Evolutionary conservation across 2,888 invertebrate species (phyloP).

Genomic region (Philonicus albiceps): DNA sequence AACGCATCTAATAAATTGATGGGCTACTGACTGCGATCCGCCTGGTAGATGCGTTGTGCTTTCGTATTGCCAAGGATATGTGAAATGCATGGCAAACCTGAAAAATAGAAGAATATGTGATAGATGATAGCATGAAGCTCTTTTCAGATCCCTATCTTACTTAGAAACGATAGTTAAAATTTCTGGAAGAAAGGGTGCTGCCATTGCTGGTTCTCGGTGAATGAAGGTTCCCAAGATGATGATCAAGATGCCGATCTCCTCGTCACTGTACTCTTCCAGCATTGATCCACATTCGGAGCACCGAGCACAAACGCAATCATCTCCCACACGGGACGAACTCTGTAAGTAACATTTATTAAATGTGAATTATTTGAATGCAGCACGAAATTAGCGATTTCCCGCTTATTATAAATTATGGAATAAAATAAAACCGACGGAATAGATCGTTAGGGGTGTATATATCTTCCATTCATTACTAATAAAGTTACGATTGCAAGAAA

Average conservation of each 20-base stretch:
- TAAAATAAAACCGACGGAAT: no score
- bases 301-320: constrained; percentile 75
- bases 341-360: constrained; percentile 44
- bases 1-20: constrained; percentile 95
- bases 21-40: constrained; percentile 93
- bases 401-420: no score
- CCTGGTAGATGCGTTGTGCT: constrained; percentile 90
- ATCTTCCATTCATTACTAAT: no score
- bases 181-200: constrained; percentile 93
- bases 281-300: constrained; percentile 88
- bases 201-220: constrained; percentile 92
- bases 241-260: constrained; percentile 93
- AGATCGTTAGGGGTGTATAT: no score
- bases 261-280: constrained; percentile 94
- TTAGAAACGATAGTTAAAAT: constrained; percentile 88
- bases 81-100: constrained; percentile 78
- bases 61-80: constrained; percentile 90
- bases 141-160: constrained; percentile 64
- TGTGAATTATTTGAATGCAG: no score
- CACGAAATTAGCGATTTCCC: no score
- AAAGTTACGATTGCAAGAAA: no score
- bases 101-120: constrained; percentile 32
- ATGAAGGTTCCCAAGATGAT: constrained; percentile 95
- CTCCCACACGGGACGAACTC: constrained; percentile 72
- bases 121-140: background rate